These are phyloP conservation scores for Genyomyrus donnyi DNA, from an alignment of 2,113 vertebrate genomes.

Conservation along the genomic window DNA sequence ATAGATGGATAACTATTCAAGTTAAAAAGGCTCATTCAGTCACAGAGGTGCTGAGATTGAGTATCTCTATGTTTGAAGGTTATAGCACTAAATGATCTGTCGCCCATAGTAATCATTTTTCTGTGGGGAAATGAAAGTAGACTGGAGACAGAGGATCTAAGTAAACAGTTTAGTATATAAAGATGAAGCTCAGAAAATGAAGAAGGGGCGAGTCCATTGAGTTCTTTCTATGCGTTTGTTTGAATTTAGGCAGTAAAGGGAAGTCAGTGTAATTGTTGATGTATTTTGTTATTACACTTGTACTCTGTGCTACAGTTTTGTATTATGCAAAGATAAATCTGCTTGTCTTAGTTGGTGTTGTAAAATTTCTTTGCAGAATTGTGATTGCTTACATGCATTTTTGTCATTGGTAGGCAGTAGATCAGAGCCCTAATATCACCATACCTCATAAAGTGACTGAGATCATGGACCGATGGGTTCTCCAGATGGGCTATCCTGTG, in stretches of 20 bases:
- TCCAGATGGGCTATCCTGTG: conserved; percentile 89
- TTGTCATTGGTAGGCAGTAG: conserved; percentile 46
- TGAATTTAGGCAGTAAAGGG: not conserved
- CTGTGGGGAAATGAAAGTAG: not conserved
- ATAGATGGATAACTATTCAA: not conserved
- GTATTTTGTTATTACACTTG: not conserved
- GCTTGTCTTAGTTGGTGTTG: not conserved
- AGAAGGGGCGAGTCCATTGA: not conserved
- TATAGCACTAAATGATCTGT: not conserved
- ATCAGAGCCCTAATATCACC: rapidly evolving
- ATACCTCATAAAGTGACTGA: conserved; percentile 37
- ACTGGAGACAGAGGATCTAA: not conserved
- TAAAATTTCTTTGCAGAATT: not conserved
- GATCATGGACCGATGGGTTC: conserved; percentile 86
- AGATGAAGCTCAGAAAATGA: not conserved
- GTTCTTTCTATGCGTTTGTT: not conserved
- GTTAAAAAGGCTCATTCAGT: too few relatives aligned
- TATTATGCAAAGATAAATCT: not conserved
- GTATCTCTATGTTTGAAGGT: not conserved
- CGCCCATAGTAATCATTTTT: not conserved
- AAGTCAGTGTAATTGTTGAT: not conserved
- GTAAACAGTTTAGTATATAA: not conserved
- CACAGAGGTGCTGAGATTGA: too few relatives aligned
- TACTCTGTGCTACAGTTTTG: not conserved
- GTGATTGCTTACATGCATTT: not conserved